Percentiles rank a stretch among this genome's conserved stretches.
Evolutionary conservation across 2,888 invertebrate genomes (phyloP).

Genomic region (Agrotis exclamationis): DNA sequence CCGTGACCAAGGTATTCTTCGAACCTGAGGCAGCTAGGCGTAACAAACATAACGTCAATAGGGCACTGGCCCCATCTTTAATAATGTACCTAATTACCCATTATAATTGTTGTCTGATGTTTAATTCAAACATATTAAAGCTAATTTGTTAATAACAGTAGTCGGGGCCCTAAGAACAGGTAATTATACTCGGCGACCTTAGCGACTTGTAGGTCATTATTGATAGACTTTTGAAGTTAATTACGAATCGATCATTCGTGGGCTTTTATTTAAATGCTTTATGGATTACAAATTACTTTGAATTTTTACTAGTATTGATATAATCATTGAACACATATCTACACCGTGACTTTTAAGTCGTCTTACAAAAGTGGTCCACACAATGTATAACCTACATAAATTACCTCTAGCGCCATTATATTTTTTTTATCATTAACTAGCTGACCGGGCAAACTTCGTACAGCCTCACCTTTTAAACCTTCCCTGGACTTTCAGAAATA

Average conservation of each 20-base stretch:
- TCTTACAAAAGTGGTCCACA: too few relatives aligned
- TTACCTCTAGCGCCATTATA: too few relatives aligned
- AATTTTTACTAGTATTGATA: not conserved
- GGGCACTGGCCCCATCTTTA: conserved; percentile 8
- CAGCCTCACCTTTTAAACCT: too few relatives aligned
- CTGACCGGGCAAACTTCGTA: too few relatives aligned
- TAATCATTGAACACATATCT: too few relatives aligned
- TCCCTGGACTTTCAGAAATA: too few relatives aligned
- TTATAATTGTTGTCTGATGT: conserved; percentile 6
- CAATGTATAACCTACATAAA: too few relatives aligned
- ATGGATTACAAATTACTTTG: not conserved
- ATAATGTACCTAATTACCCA: conserved; percentile 3
- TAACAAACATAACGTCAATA: not conserved
- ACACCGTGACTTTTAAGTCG: too few relatives aligned
- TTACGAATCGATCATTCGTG: conserved; percentile 4
- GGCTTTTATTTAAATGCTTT: not conserved
- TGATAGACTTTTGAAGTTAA: conserved; percentile 7
- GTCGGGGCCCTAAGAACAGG: not conserved
- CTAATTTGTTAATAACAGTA: conserved; percentile 34
- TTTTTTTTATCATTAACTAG: too few relatives aligned
- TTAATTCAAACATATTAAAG: conserved; percentile 19
- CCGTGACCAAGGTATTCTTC: too few relatives aligned
- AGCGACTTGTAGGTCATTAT: conserved; percentile 10
- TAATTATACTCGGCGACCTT: conserved; percentile 46
- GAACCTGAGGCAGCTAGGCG: not conserved